Evolutionary conservation across 2,888 invertebrate genomes (phyloP).

Genomic region (Xanthia togata): DNA sequence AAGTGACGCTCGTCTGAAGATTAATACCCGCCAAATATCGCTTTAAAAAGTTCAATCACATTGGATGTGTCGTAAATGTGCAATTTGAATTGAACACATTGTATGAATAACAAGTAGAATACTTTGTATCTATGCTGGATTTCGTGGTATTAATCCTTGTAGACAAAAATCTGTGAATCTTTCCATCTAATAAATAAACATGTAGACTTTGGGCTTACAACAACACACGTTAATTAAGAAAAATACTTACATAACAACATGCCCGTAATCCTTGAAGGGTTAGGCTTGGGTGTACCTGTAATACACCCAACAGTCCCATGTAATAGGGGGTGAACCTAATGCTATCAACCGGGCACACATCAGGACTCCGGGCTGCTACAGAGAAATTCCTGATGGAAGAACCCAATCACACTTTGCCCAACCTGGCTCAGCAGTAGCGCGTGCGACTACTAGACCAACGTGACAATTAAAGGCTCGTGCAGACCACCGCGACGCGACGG

Average conservation of each 20-base stretch:
- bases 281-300: no score
- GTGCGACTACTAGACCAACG: no score
- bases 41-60: conserved; percentile 71
- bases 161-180: conserved; percentile 38
- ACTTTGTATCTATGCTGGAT: conserved; percentile 43
- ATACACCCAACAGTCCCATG: no score
- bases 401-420: no score
- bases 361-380: no score
- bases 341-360: no score
- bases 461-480: no score
- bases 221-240: conserved; percentile 9
- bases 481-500: no score
- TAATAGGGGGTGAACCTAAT: no score
- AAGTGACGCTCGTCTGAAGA: conserved; percentile 71
- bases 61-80: conserved; percentile 52
- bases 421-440: no score
- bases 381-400: no score
- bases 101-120: conserved; percentile 42
- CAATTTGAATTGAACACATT: conserved; percentile 56
- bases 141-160: conserved; percentile 23
- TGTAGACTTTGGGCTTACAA: not conserved
- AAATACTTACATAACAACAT: not conserved
- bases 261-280: no score
- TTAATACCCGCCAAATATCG: conserved; percentile 71
- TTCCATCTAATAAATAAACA: not conserved